Percentiles rank a stretch among this genome's conserved stretches.
Evolutionary conservation across 1,140 invertebrate species (phyloP).

Genomic region (Lerema accius): DNA sequence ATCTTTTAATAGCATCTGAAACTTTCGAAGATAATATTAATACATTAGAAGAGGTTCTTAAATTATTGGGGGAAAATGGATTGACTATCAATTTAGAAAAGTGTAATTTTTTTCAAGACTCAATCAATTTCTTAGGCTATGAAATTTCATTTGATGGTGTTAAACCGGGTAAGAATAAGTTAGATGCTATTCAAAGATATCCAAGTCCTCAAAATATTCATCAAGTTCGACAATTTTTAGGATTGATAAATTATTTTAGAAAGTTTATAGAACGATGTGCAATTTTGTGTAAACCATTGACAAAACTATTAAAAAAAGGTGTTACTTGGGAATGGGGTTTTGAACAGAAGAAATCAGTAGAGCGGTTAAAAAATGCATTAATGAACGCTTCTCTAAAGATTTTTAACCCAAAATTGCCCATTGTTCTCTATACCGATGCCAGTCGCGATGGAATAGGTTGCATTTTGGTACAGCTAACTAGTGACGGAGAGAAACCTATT

Average conservation of each 20-base stretch:
- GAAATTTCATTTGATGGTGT: constrained; percentile 23
- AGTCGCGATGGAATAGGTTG: constrained; percentile 37
- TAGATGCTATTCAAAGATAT: constrained; percentile 38
- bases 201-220: constrained; percentile 46
- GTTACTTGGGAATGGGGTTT: constrained; percentile 39
- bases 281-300: constrained; percentile 44
- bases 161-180: constrained; percentile 23
- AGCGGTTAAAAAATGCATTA: constrained; percentile 21
- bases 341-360: constrained; percentile 20
- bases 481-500: constrained; percentile 1
- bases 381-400: constrained; percentile 27
- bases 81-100: constrained; percentile 35
- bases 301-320: constrained; percentile 48
- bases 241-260: constrained; percentile 48
- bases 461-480: constrained; percentile 32
- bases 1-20: constrained; percentile 8
- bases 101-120: constrained; percentile 28
- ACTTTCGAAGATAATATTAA: constrained; percentile 15
- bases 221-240: constrained; percentile 42
- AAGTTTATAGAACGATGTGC: constrained; percentile 54
- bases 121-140: constrained; percentile 26
- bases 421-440: constrained; percentile 35
- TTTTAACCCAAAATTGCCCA: constrained; percentile 27
- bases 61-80: constrained; percentile 3
- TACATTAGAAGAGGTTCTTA: constrained; percentile 13